Evolutionary conservation across 2,113 vertebrate species (phyloP), one percentile per base, ranked within the genome.

Genomic region (Asarcornis scutulata): DNA sequence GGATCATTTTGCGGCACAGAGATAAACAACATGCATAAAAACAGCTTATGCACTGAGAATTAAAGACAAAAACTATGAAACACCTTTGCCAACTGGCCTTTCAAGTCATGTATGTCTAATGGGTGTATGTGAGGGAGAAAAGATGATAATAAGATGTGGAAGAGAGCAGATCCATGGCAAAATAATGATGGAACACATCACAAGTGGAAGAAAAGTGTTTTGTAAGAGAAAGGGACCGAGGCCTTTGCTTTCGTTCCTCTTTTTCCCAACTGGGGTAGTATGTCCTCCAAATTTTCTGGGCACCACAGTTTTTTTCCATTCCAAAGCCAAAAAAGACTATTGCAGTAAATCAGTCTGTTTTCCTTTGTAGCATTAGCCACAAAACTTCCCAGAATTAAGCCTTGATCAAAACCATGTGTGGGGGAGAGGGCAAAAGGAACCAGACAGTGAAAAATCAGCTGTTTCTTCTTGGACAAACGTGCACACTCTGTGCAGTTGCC

Each of bases 401-500:
- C 81, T 83, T 62, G 50, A 66, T 85, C 50, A 79, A 92, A 89
- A 62, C 44, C 27, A 9, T 60, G 26, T 87, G 29, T 42, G 15
- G 10, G 16, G 18, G 23, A 68, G 34, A 78, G 20, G n/a, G 63
- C 32, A 48, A 52, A 92, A 86, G 40, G 36, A 91, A 21, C 25
- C 32, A n/a, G 23, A 1, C 23, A 2, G 2, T 25, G 52, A 83
- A 74, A 91, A 85, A 62, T 69, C 75, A 83, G 21, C 32, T 62
- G 13, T 12, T 89, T 31, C 31, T 86, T 63, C 56, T 68, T 48
- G 64, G 56, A 1, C 1, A 82, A 58, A 63, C 17, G 20, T 34
- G 10, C 2, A 0, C 27, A 20, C 13, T 59, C 75, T 0, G 0
- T 31, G 38, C 26, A n/a, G 56, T 15, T 79, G 48, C 34, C 40